phyloP scores from a whole-genome alignment of 2,888 invertebrate genomes.

The Spisula solida region DNA sequence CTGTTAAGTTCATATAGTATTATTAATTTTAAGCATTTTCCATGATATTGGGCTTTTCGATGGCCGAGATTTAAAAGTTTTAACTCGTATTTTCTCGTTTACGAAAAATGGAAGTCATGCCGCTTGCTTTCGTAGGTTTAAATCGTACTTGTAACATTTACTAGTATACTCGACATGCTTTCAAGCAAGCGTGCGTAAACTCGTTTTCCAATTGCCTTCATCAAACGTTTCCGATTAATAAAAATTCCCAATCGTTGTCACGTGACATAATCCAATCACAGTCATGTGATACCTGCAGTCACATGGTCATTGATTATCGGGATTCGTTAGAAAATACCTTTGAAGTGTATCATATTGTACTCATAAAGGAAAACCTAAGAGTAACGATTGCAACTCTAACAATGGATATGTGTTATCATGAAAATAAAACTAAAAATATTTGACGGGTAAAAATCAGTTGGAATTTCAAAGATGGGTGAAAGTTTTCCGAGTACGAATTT shows the following conservation, averaged over 20 bases:
- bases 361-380: background rate
- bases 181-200: background rate
- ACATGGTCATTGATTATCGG: background rate
- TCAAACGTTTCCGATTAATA: background rate
- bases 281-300: background rate
- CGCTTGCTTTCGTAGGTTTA: no score
- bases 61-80: no score
- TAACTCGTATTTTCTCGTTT: no score
- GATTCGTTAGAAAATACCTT: background rate
- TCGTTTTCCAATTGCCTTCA: background rate
- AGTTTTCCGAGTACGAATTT: background rate
- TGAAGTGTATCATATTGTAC: constrained; percentile 4
- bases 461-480: background rate
- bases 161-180: no score
- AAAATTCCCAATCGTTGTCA: no score
- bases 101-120: no score
- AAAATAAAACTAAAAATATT: background rate
- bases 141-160: no score
- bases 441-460: background rate
- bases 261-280: no score
- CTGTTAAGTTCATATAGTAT: no score
- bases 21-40: no score
- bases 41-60: no score
- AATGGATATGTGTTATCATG: background rate
- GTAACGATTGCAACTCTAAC: background rate